Evolutionary conservation across 2,888 invertebrate genomes (phyloP), one percentile per base, ranked within the genome.

Genomic region (Drosophila prolongata): DNA sequence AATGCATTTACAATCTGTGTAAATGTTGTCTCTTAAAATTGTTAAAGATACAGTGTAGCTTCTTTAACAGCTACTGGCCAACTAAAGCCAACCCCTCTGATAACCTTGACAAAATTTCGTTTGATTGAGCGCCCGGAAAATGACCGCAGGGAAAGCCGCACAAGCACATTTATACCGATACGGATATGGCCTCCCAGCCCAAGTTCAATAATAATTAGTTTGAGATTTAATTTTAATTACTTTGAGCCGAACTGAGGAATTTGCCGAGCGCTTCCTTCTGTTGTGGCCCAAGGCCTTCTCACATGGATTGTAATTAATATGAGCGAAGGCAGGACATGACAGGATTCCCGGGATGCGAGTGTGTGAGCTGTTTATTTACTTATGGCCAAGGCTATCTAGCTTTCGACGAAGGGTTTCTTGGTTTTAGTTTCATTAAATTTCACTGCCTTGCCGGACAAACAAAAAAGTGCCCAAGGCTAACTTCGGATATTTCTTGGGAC

Each of bases 141-240:
- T 74, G 78, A 44, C 84, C 87, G 64, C 64, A 59, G 82, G 86
- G 67, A 61, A 78, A 68, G 69, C 66, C 60, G 52, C 62, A 76
- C n/a, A 38, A 54, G 46, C 49, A 57, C 58, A 47, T 27, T 47
- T 46, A n/a, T 27, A 13, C 27, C 30, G 27, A 46, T 46, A 46
- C 34, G 14, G 14, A 54, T 24, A n/a, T 58, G 50, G 61, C 58
- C 46, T 52, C 66, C 50, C 62, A 50, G 62, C 69, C 60, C 77
- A 70, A 79, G 84, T 78, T 82, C 82, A 82, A 80, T 84, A 80
- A 80, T 81, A 89, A 87, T 89, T 87, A 86, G 84, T 87, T 87
- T 90, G 80, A 80, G 82, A 89, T 89, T 85, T 88, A 88, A 88
- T 90, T 90, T 89, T 89, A 89, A 90, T 89, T 89, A 89, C 89